Percentiles rank a stretch among this genome's conserved stretches.
Evolutionary conservation across 1,140 invertebrate genomes (phyloP).

Genomic region (Brachionus rotundiformis): DNA sequence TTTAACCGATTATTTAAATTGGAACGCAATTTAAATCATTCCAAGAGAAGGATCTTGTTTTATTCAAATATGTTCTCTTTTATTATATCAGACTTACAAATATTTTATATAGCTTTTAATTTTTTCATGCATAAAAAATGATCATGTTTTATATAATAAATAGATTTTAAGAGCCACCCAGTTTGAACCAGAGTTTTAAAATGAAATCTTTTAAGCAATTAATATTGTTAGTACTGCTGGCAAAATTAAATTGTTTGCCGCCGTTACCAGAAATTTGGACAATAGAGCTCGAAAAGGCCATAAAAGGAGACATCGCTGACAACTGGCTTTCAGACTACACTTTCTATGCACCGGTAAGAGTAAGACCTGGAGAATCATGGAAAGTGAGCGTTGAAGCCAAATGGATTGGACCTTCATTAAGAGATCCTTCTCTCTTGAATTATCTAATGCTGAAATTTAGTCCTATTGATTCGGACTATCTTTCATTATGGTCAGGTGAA

Average conservation of each 20-base stretch:
- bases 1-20: not conserved
- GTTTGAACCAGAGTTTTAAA: too few species aligned
- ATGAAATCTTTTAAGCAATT: not conserved
- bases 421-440: not conserved
- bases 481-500: not conserved
- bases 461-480: not conserved
- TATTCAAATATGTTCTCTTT: not conserved
- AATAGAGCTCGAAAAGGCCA: not conserved
- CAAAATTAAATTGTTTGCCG: not conserved
- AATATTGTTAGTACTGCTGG: not conserved
- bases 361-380: not conserved
- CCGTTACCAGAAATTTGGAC: not conserved
- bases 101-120: not conserved
- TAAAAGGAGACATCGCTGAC: not conserved
- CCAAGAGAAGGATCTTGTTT: not conserved
- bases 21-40: not conserved
- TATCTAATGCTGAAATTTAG: not conserved
- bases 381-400: not conserved
- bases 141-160: too few species aligned
- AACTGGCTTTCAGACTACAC: slow-evolving; percentile 1
- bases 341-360: not conserved
- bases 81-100: not conserved
- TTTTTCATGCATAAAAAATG: not conserved
- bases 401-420: slow-evolving; percentile 1
- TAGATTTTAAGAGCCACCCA: too few species aligned